Conservation (phyloP, 2,797 vertebrate genomes). For the Alca torda region DNA sequence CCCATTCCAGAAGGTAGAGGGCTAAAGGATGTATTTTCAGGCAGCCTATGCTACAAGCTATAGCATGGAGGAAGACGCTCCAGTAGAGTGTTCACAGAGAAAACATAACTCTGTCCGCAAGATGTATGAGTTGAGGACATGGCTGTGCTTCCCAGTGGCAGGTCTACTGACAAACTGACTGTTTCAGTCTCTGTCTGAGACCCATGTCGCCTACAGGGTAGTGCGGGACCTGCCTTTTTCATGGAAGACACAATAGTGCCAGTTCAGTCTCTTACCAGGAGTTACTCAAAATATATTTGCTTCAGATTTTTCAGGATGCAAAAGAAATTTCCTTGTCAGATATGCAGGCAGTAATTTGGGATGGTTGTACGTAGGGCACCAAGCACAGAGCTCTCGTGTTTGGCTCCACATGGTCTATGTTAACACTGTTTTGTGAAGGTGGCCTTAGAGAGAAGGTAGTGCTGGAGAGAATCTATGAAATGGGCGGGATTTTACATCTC, state of each 20-base stretch:
- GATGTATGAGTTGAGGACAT: neutral
- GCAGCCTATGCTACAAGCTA: neutral
- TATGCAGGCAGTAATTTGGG: neutral
- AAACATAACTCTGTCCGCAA: neutral
- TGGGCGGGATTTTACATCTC: neutral
- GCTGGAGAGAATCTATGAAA: neutral
- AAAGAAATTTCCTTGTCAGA: neutral
- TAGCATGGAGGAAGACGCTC: neutral
- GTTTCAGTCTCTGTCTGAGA: neutral
- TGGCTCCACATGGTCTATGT: neutral
- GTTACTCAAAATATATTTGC: neutral
- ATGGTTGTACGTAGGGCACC: accelerated
- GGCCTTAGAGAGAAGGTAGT: neutral
- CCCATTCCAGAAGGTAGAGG: neutral
- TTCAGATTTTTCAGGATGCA: neutral
- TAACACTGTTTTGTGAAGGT: neutral
- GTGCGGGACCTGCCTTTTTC: accelerated
- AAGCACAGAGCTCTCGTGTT: neutral
- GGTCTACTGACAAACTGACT: neutral
- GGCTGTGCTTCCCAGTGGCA: neutral
- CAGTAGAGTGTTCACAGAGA: neutral
- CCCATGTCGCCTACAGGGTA: neutral
- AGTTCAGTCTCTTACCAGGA: neutral
- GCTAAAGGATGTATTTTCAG: neutral
- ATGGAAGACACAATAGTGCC: neutral